phyloP scores from a whole-genome alignment of 2,113 vertebrate genomes.

The Lophochroa leadbeateri region DNA sequence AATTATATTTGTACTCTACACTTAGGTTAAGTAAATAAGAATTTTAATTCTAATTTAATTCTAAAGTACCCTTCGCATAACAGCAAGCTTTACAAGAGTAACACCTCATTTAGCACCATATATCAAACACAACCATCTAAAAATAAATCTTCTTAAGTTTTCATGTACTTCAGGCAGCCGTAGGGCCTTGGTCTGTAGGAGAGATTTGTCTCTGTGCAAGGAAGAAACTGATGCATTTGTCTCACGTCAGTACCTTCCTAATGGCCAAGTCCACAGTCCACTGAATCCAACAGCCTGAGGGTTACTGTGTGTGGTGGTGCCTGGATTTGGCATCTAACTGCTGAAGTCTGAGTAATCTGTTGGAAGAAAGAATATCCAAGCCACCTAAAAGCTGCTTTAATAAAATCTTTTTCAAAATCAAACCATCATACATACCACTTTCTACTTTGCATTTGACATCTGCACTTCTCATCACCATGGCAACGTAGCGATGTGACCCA shows the following conservation, averaged over 20 bases:
- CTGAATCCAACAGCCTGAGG: neutral
- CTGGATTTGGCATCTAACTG: neutral
- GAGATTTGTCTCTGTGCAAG: neutral
- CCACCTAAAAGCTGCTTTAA: neutral
- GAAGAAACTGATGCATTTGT: neutral
- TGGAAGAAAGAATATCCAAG: neutral
- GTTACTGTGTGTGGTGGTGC: neutral
- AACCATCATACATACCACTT: neutral
- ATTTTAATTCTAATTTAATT: neutral
- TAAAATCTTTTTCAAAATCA: neutral
- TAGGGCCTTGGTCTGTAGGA: neutral
- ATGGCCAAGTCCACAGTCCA: neutral
- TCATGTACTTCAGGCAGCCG: neutral
- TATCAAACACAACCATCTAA: neutral
- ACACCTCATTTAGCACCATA: neutral
- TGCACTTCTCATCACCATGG: slow-evolving; percentile 55
- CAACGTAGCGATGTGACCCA: slow-evolving; percentile 33
- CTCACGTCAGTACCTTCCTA: neutral
- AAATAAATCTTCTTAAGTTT: neutral
- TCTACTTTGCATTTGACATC: slow-evolving; percentile 12
- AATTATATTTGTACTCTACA: neutral
- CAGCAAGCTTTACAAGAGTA: neutral
- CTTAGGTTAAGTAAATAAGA: neutral
- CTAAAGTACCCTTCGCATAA: neutral
- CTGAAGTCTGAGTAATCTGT: neutral